Evolutionary conservation across 2,797 vertebrate species (phyloP).

Genomic region (Alectoris magna): DNA sequence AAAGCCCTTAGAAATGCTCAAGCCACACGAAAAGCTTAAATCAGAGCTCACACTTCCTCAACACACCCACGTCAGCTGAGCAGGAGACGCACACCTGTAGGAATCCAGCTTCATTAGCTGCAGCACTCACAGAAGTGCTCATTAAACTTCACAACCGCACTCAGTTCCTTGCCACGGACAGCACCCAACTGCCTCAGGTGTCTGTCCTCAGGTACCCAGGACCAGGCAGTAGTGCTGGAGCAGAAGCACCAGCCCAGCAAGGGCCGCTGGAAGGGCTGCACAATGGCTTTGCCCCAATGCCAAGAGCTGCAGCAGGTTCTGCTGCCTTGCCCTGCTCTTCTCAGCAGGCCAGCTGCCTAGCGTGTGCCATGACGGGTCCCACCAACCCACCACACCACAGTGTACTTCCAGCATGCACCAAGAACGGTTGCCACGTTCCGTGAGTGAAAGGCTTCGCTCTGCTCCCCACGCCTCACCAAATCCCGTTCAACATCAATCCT

Average conservation of each 20-base stretch:
- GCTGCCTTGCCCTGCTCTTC: not conserved
- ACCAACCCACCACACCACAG: not conserved
- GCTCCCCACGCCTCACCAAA: not conserved
- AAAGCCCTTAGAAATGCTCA: slow-evolving; percentile 3
- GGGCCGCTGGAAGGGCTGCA: fast-evolving
- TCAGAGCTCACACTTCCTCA: slow-evolving; percentile 20
- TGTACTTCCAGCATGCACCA: not conserved
- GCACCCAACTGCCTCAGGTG: not conserved
- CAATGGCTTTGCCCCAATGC: not conserved
- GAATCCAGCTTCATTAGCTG: not conserved
- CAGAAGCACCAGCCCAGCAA: not conserved
- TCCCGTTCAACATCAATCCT: not conserved
- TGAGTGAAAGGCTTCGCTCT: not conserved
- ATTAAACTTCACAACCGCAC: not conserved
- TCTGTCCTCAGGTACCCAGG: not conserved
- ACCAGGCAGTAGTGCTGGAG: not conserved
- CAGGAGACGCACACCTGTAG: not conserved
- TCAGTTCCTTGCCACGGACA: not conserved
- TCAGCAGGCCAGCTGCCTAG: not conserved
- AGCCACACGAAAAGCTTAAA: slow-evolving; percentile 22
- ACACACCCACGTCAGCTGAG: not conserved
- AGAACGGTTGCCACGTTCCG: not conserved
- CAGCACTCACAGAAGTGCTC: not conserved
- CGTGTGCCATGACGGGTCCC: not conserved
- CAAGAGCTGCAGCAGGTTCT: not conserved